These are phyloP conservation scores for Geotrupes spiniger DNA, from an alignment of 2,888 invertebrate genomes.

Conservation along the genomic window DNA sequence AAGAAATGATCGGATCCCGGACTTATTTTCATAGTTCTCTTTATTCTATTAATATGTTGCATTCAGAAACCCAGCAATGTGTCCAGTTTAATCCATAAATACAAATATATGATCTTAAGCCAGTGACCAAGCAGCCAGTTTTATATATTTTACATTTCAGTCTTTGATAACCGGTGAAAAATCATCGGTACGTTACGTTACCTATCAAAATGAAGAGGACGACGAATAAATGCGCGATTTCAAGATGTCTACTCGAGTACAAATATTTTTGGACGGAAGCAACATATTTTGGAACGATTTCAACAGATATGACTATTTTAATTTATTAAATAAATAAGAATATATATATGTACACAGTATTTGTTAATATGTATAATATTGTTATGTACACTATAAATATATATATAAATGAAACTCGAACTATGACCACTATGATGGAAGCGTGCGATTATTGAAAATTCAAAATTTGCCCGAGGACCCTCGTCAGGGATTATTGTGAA, in stretches of 20 bases:
- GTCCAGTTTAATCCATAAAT: too few species aligned
- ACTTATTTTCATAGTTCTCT: too few species aligned
- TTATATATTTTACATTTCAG: conserved; percentile 53
- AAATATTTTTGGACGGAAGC: too few species aligned
- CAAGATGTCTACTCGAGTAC: too few species aligned
- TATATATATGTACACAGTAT: conserved; percentile 11
- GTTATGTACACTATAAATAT: conserved; percentile 6
- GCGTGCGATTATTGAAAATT: conserved; percentile 29
- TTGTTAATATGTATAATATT: conserved; percentile 14
- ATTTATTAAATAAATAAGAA: conserved; percentile 1
- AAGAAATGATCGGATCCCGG: too few species aligned
- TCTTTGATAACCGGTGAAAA: conserved; percentile 87
- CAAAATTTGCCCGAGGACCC: conserved; percentile 42
- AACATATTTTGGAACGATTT: too few species aligned
- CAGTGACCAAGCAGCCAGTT: too few species aligned
- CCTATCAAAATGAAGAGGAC: conserved; percentile 91
- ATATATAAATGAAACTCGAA: conserved; percentile 11
- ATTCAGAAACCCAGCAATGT: too few species aligned
- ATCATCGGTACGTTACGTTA: conserved; percentile 91
- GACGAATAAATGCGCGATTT: conserved; percentile 57
- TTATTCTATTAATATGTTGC: too few species aligned
- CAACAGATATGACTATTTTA: background rate
- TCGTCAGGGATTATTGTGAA: conserved; percentile 58
- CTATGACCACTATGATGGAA: conserved; percentile 32
- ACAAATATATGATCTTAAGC: too few species aligned